Evolutionary conservation across 2,113 vertebrate species (phyloP).

Genomic region (Nestor notabilis): DNA sequence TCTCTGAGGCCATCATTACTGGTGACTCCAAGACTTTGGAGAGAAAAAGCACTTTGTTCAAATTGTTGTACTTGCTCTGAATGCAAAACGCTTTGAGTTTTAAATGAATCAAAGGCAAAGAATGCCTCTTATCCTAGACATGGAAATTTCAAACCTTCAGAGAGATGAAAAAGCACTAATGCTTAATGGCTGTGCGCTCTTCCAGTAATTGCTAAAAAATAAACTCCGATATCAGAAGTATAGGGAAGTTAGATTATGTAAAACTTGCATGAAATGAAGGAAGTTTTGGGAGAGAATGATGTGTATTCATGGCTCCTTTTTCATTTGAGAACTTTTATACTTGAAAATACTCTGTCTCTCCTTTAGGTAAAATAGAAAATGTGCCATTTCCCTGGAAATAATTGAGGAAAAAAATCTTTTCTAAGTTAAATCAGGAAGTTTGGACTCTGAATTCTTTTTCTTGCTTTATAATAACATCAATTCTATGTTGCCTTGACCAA

Average conservation of each 20-base stretch:
- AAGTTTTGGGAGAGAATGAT: neutral
- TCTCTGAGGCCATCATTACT: neutral
- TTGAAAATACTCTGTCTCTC: neutral
- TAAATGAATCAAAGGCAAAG: slow-evolving; percentile 56
- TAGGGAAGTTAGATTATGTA: neutral
- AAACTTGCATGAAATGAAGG: neutral
- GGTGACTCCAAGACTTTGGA: accelerated
- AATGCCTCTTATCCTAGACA: slow-evolving; percentile 3
- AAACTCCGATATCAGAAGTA: slow-evolving; percentile 32
- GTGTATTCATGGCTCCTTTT: neutral
- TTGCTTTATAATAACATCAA: neutral
- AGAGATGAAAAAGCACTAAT: slow-evolving; percentile 27
- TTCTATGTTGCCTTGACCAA: neutral
- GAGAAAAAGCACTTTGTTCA: neutral
- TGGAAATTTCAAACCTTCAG: slow-evolving; percentile 5
- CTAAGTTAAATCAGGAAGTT: neutral
- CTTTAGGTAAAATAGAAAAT: neutral
- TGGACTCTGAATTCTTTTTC: neutral
- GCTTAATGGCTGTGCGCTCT: slow-evolving; percentile 48
- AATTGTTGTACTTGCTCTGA: neutral
- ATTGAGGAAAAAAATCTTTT: neutral
- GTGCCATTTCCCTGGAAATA: neutral
- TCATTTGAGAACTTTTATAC: neutral
- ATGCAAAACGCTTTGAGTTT: neutral
- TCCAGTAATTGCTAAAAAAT: slow-evolving; percentile 67